Evolutionary conservation across 2,113 vertebrate genomes (phyloP).

Genomic region (Toxotes jaculatrix): DNA sequence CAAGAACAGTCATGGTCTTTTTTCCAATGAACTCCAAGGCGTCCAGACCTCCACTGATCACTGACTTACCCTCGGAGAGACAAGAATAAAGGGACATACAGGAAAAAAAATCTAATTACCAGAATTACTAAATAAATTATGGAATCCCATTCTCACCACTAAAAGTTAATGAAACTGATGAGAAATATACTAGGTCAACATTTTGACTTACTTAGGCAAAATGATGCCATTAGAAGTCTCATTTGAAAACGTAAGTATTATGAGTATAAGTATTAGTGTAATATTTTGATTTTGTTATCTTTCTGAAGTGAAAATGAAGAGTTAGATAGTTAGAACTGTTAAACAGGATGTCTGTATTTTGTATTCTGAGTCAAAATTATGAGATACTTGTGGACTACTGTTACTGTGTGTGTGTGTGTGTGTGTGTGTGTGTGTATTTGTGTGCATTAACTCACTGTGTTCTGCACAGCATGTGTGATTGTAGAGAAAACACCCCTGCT

Average conservation of each 20-base stretch:
- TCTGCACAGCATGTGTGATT: constrained; percentile 92
- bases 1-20: constrained; percentile 98
- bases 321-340: too few relatives aligned
- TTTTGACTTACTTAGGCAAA: too few relatives aligned
- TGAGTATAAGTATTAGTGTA: too few relatives aligned
- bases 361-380: too few relatives aligned
- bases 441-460: constrained; percentile 87
- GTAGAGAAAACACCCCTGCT: constrained; percentile 91
- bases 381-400: too few relatives aligned
- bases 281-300: too few relatives aligned
- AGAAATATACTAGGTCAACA: neutral
- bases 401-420: too few relatives aligned
- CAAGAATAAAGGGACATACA: neutral
- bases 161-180: neutral
- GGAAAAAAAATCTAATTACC: neutral
- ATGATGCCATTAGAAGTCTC: neutral
- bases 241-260: too few relatives aligned
- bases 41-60: constrained; percentile 95
- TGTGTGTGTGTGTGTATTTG: too few relatives aligned
- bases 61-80: constrained; percentile 90
- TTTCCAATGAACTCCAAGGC: constrained; percentile 99
- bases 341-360: too few relatives aligned
- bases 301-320: too few relatives aligned
- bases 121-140: neutral
- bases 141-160: neutral